Base-by-base conservation (phyloP, 1,140 invertebrate species). In the Arctopsyche grandis region DNA sequence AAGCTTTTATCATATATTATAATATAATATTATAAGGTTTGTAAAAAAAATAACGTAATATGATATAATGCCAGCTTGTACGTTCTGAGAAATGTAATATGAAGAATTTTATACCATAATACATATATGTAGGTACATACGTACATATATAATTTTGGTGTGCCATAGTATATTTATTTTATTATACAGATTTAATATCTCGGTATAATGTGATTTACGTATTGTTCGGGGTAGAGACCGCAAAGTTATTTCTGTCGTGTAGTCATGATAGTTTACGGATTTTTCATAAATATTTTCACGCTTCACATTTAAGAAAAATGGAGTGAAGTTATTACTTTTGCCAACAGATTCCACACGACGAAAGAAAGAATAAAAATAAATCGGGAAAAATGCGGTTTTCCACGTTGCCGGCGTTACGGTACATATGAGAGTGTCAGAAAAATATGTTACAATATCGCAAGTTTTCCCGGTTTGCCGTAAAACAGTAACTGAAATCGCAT, bases 321-420 rank as follows among this genome's bases (percentile, higher is more conserved):
- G 9, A 26, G 22, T 14, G 63, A 66, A 66, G 22, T 66, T 66
- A 66, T 66, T 66, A 66, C 63, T 66, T 66, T 66, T 66, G 21
- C 63, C 1, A 66, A 24, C 63, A 66, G 63, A 66, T 29, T 26
- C 14, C 22, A 66, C 63, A 29, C 21, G 63, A 66, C 63, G 26
- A 66, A 24, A 12, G 21, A 29, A 12, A 66, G 24, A 66, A 66
- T 14, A 29, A 66, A 29, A 66, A 29, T 12, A 66, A 66, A 66
- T 66, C 63, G 63, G 19, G 56, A 66, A 66, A 66, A 66, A 66
- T 66, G 63, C 21, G 63, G 63, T 66, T 66, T 66, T 66, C 63
- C 22, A 66, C 63, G 63, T 26, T 9, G 24, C 63, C 12, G 16
- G 56, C 56, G 14, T 60, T 16, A 21, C 56, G 56, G n/a, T 5